These are phyloP conservation scores for Mylabris sibirica DNA, from an alignment of 2,888 invertebrate genomes.

Conservation along the genomic window DNA sequence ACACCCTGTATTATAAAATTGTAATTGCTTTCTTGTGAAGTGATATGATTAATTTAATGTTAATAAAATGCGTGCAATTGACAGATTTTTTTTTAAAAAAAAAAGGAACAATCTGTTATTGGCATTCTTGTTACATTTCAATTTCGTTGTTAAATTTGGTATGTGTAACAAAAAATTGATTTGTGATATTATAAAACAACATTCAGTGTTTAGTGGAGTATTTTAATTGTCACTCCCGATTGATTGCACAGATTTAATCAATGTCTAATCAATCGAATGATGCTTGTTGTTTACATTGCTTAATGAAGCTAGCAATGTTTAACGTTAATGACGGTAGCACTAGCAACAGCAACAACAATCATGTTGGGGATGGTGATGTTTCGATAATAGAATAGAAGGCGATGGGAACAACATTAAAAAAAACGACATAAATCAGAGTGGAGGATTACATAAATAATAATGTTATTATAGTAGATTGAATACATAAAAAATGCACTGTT, in stretches of 20 bases:
- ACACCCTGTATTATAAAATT: too few relatives aligned
- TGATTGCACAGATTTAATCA: constrained; percentile 9
- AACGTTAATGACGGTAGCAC: neutral
- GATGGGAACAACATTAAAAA: neutral
- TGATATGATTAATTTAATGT: too few relatives aligned
- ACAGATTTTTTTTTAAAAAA: too few relatives aligned
- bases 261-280: constrained; percentile 19
- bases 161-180: neutral
- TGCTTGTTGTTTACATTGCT: constrained; percentile 17
- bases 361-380: neutral
- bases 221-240: neutral
- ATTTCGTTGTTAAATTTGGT: too few relatives aligned
- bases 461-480: neutral
- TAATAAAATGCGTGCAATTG: too few relatives aligned
- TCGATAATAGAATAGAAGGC: neutral
- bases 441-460: neutral
- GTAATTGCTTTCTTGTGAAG: too few relatives aligned
- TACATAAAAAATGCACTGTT: neutral
- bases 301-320: constrained; percentile 15
- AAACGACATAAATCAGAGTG: neutral
- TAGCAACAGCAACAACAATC: neutral
- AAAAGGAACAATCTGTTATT: neutral
- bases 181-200: neutral
- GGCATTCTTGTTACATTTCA: neutral
- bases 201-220: neutral